Evolutionary conservation across 2,888 invertebrate genomes (phyloP).

Genomic region (Lacanobia oleracea): DNA sequence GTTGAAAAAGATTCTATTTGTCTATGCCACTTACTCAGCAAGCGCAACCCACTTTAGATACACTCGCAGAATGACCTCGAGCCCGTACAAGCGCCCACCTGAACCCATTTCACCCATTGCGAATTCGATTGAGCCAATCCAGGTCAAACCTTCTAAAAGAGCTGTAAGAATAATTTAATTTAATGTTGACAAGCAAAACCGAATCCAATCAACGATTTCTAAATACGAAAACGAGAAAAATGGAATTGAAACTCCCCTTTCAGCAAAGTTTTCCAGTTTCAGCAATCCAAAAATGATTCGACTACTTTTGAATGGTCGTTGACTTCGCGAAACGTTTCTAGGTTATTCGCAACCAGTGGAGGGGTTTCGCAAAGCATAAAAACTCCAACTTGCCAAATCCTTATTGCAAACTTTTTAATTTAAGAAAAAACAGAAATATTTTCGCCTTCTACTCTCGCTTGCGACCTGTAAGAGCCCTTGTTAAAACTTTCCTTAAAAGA

Average conservation of each 20-base stretch:
- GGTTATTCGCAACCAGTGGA: constrained; percentile 43
- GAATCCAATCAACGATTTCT: constrained; percentile 40
- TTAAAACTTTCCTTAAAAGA: constrained; percentile 67
- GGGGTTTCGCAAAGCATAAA: constrained; percentile 36
- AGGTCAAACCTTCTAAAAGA: constrained; percentile 55
- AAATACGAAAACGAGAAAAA: constrained; percentile 47
- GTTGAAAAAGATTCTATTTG: constrained; percentile 45
- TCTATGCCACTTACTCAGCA: constrained; percentile 53
- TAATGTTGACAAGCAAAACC: constrained; percentile 31
- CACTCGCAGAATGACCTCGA: constrained; percentile 56
- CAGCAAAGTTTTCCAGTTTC: constrained; percentile 43
- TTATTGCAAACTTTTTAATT: constrained; percentile 72
- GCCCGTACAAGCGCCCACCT: constrained; percentile 57
- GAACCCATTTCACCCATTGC: constrained; percentile 43
- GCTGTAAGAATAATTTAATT: constrained; percentile 46
- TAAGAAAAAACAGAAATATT: constrained; percentile 68
- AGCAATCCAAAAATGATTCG: constrained; percentile 53
- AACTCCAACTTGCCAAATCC: constrained; percentile 49
- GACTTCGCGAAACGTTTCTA: constrained; percentile 46
- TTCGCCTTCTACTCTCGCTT: constrained; percentile 59
- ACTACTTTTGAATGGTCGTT: constrained; percentile 54
- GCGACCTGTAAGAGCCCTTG: constrained; percentile 65
- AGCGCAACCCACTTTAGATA: constrained; percentile 58
- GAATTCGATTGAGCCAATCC: constrained; percentile 60
- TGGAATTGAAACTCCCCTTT: constrained; percentile 38